Evolutionary conservation across 2,888 invertebrate species (phyloP).

Genomic region (Cenopis cana): DNA sequence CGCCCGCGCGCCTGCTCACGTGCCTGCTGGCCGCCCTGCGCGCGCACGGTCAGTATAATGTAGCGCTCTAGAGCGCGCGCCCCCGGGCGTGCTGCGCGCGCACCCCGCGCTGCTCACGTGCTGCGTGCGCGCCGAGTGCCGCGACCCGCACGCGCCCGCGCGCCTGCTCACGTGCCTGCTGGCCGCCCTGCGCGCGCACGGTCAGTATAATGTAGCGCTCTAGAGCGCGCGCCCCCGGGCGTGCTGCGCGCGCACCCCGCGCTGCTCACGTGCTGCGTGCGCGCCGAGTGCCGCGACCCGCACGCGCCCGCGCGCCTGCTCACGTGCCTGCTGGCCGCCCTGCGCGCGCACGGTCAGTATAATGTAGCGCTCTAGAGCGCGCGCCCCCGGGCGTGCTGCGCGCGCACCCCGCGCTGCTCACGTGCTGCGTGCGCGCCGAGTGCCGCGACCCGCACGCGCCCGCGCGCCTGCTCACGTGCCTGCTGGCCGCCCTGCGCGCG

Average conservation of each 20-base stretch:
- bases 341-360: slow-evolving; percentile 93
- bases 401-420: slow-evolving; percentile 26
- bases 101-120: slow-evolving; percentile 70
- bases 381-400: slow-evolving; percentile 26
- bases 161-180: slow-evolving; percentile 20
- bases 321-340: too few species aligned
- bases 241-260: neutral
- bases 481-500: slow-evolving; percentile 1
- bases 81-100: neutral
- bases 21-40: slow-evolving; percentile 20
- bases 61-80: too few species aligned
- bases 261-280: too few species aligned
- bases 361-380: too few species aligned
- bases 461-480: slow-evolving; percentile 18
- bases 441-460: slow-evolving; percentile 28
- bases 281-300: too few species aligned
- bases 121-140: slow-evolving; percentile 91
- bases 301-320: neutral
- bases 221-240: too few species aligned
- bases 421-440: slow-evolving; percentile 89
- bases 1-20: slow-evolving; percentile 27
- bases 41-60: neutral
- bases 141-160: slow-evolving; percentile 27
- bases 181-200: slow-evolving; percentile 6
- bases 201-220: neutral